phyloP scores from a whole-genome alignment of 2,797 vertebrate species.

The Hydrolagus colliei region DNA sequence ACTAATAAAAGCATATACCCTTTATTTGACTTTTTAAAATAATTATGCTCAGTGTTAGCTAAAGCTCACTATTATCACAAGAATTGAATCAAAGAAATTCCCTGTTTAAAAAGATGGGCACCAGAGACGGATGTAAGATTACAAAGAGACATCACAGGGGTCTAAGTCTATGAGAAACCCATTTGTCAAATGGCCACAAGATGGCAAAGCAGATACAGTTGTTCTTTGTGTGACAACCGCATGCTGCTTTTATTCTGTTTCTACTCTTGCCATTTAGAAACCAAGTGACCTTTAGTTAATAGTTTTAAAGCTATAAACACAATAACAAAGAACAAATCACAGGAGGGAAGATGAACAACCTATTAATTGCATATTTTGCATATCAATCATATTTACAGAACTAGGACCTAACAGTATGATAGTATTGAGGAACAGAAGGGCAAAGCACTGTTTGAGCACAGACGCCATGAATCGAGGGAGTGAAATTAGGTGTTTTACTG shows the following conservation, averaged over 20 bases:
- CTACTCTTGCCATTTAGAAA: conserved; percentile 16
- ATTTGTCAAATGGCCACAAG: conserved; percentile 26
- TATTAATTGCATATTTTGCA: conserved; percentile 25
- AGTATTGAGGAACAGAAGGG: neutral
- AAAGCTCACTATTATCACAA: neutral
- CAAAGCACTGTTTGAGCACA: neutral
- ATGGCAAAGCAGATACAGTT: conserved; percentile 22
- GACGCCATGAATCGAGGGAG: neutral
- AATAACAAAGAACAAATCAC: conserved; percentile 17
- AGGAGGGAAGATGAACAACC: conserved; percentile 16
- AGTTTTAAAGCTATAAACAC: conserved; percentile 23
- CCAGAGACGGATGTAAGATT: neutral
- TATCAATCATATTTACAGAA: conserved; percentile 25
- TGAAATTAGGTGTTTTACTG: conserved; percentile 8
- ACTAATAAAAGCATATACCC: neutral
- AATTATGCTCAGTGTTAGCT: neutral
- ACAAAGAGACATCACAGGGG: conserved; percentile 15
- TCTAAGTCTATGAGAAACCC: conserved; percentile 10
- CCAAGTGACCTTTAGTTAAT: conserved; percentile 11
- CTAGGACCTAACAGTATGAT: conserved; percentile 16
- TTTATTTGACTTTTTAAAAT: neutral
- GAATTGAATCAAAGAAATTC: neutral
- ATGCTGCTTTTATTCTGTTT: conserved; percentile 24
- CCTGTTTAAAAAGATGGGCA: neutral
- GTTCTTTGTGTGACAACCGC: conserved; percentile 10